These are phyloP conservation scores for Mesoligia furuncula DNA, from an alignment of 2,888 invertebrate species.

Conservation along the genomic window DNA sequence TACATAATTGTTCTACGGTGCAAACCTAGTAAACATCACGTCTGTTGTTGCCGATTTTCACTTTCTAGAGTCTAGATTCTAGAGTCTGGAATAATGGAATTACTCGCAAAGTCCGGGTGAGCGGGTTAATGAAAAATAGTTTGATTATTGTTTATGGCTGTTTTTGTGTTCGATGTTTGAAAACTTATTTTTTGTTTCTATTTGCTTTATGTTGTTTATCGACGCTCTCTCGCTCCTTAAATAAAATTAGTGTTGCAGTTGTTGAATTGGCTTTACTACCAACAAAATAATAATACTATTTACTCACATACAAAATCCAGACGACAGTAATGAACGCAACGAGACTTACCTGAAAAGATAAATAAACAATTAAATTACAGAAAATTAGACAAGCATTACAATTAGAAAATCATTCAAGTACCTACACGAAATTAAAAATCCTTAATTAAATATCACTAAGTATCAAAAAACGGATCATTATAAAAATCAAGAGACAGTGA, in stretches of 20 bases:
- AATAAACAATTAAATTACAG: not conserved
- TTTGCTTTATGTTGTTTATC: not conserved
- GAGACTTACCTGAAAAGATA: slow-evolving; percentile 59
- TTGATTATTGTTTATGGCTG: slow-evolving; percentile 14
- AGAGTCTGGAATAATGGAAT: slow-evolving; percentile 51
- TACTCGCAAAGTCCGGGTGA: slow-evolving; percentile 23
- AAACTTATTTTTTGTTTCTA: not conserved
- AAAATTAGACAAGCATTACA: not conserved
- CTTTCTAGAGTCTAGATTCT: slow-evolving; percentile 23
- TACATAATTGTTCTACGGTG: slow-evolving; percentile 73
- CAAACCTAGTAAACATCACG: slow-evolving; percentile 49
- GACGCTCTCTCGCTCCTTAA: too few species aligned
- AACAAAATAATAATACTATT: not conserved
- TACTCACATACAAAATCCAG: slow-evolving; percentile 41
- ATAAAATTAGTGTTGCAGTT: not conserved
- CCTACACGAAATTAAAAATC: not conserved
- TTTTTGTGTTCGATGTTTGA: slow-evolving; percentile 18
- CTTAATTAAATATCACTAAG: slow-evolving; percentile 2
- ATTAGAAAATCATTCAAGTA: not conserved
- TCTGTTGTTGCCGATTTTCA: slow-evolving; percentile 42
- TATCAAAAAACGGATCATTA: slow-evolving; percentile 43
- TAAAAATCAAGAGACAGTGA: slow-evolving; percentile 38
- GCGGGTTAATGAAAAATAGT: slow-evolving; percentile 47
- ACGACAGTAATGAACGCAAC: not conserved
- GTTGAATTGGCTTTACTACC: not conserved